Evolutionary conservation across 2,888 invertebrate species (phyloP), one percentile per base, ranked within the genome.

Genomic region (Eupithecia pulchellata): DNA sequence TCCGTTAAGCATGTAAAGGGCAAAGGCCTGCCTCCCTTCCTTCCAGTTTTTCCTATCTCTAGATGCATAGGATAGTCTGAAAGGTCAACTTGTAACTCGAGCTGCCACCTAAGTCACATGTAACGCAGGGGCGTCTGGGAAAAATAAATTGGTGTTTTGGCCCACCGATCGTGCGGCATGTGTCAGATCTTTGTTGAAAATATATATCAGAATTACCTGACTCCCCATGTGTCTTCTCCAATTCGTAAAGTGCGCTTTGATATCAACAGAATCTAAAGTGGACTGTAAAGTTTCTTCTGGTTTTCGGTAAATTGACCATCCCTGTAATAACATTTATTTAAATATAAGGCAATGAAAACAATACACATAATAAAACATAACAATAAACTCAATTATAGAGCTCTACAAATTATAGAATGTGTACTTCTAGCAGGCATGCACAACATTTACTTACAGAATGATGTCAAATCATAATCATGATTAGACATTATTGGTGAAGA

Each of bases 141-240:
- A n/a, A n/a, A n/a, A n/a, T n/a, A n/a, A n/a, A n/a, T n/a, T n/a
- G n/a, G n/a, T n/a, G n/a, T 20, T 20, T 20, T 47, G 20, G 20
- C 42, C 9, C 42, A 42, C 5, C 0, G 20, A 9, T 47, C 20
- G 9, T 17, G 3, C 3, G 20, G 6, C n/a, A 20, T 17, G 39
- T 17, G 4, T 17, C 39, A 36, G 8, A 42, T 42, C 1, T 42
- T 42, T 42, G 8, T 14, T 4, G 4, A 20, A 20, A 47, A 42
- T 32, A 20, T 20, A 20, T 20, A 47, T 20, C 20, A 8, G 47
- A 20, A 47, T 47, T 25, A 52, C 52, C 52, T 52, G 52, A 25
- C 20, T 52, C 52, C 52, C 52, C 52, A 52, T 52, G 13, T 25
- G 52, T 25, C 52, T 52, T 52, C 52, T 25, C 52, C 52, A 52